Base-by-base conservation (phyloP, 2,797 vertebrate genomes). In the Acanthurus leucopareius region DNA sequence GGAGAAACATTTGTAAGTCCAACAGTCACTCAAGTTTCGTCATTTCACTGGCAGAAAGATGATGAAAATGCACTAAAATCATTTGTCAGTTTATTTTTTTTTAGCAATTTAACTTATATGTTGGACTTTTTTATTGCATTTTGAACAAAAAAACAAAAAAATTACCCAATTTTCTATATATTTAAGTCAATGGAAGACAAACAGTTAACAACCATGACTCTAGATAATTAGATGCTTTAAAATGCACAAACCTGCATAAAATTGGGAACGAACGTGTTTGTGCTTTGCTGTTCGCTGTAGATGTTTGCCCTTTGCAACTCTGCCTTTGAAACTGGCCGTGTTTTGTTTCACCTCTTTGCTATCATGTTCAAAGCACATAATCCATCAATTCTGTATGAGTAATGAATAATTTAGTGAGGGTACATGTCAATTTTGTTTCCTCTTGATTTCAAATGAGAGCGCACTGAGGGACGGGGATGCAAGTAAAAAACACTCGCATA, bases 331-430 rank as follows among this genome's bases (percentile, higher is more conserved):
- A 69, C 70, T 51, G 15, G 14, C 28, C 10, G 60, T 71, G 47
- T 87, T 80, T 48, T 42, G 69, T 84, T 73, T n/a, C 22, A 2
- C 47, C 32, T 48, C 35, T 44, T 64, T 60, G 75, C 44, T 69
- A 32, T 72, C 63, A 32, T 57, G 74, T 80, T 82, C 73, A 79
- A 75, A 77, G 69, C 7, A 17, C 63, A 80, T 83, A 63, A 67
- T 78, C 42, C 65, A 74, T 85, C 59, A 73, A 73, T 82, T 79
- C 60, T 88, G 68, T 53, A 79, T n/a, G 51, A 72, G 74, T 61
- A 7, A 56, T 93, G 44, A 89, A 91, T 91, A 66, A 93, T 92
- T 89, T 48, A 89, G 19, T 4, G 2, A 53, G 25, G 49, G n/a
- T 42, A 62, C 0, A 32, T 52, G 57, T 69, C 59, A 71, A 52